Base-by-base conservation (phyloP, 2,797 vertebrate genomes). In the Chaetodon trifasciatus region DNA sequence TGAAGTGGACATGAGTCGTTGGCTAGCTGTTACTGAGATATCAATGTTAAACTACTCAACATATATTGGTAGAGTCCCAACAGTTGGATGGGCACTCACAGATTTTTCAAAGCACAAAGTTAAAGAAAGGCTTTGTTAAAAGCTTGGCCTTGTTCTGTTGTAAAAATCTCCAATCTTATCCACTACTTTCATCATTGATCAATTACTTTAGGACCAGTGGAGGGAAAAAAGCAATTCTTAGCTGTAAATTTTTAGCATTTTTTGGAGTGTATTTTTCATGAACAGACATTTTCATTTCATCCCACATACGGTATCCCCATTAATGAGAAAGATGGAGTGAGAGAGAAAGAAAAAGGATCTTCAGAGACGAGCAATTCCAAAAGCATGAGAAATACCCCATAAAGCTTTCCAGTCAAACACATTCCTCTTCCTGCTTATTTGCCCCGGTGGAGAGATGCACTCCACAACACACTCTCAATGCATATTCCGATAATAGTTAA, bases 401-500 rank as follows among this genome's bases (percentile, higher is more conserved):
- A 87, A 92, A 88, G 76, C 55, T 46, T 61, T 40, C 44, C 72
- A 87, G 85, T 93, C 86, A 75, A 86, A 86, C 56, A 60, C 70
- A 83, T 91, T 83, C 68, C 67, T 91, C 70, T 84, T 83, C 60
- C 52, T 57, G 76, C 69, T 92, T 92, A 92, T 92, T 76, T 76
- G 64, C 83, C 91, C 77, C 79, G 1, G 64, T 70, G 71, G 88
- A 89, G 82, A 80, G 76, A 83, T 76, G 65, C 57, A 64, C 79
- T 87, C 63, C 28, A 37, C 75, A 82, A 65, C 83, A 81, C 63
- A 73, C 84, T 86, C 70, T 55, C 78, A 75, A 89, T 91, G 88
- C 91, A 93, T 89, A 93, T 93, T 90, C 84, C 17, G 11, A 86
- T 90, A 90, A 90, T 86, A 83, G 89, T 91, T 86, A 79, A 77